phyloP scores from a whole-genome alignment of 1,140 invertebrate genomes.

The Metopolophium dirhodum region DNA sequence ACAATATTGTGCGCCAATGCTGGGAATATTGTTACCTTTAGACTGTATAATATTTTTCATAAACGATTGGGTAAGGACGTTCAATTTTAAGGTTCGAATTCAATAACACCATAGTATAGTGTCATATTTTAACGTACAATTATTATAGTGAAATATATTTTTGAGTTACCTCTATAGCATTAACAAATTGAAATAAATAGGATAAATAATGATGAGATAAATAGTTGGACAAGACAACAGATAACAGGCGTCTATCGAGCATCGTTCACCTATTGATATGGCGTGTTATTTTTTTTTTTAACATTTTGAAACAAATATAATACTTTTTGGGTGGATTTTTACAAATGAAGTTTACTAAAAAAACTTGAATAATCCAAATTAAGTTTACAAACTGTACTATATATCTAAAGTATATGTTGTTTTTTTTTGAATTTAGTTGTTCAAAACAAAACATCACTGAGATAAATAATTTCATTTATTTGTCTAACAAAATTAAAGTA shows the following conservation, averaged over 20 bases:
- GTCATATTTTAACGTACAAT: background rate
- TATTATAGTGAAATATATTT: background rate
- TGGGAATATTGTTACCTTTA: background rate
- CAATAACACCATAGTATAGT: background rate
- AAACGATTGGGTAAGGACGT: background rate
- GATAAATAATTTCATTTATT: too few relatives aligned
- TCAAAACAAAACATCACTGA: too few relatives aligned
- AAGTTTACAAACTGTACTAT: too few relatives aligned
- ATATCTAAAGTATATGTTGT: too few relatives aligned
- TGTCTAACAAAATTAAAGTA: too few relatives aligned
- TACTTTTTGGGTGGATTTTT: background rate
- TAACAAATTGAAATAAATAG: background rate
- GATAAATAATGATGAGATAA: background rate
- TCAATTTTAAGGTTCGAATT: background rate
- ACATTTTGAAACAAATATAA: background rate
- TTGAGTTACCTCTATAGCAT: background rate
- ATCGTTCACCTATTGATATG: background rate
- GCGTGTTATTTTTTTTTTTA: background rate
- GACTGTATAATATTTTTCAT: background rate
- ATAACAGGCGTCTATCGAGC: background rate
- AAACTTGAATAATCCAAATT: too few relatives aligned
- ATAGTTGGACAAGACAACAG: background rate
- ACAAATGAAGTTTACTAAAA: background rate
- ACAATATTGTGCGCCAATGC: background rate
- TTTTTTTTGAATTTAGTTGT: too few relatives aligned